These are phyloP conservation scores for Microcaecilia unicolor DNA, from an alignment of 2,797 vertebrate species.

Conservation along the genomic window DNA sequence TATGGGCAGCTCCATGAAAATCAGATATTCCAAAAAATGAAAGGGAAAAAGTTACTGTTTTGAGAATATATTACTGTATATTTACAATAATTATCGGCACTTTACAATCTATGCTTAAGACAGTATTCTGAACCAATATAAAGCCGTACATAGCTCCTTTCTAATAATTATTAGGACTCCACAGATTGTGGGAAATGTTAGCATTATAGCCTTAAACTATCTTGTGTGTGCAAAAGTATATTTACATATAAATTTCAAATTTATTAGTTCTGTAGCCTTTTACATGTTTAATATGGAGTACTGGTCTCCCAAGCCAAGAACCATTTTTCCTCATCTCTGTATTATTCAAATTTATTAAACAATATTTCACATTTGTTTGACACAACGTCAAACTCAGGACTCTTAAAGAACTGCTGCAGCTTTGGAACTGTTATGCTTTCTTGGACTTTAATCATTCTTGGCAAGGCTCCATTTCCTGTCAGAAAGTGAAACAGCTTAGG, in stretches of 20 bases:
- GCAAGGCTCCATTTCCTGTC: constrained; percentile 89
- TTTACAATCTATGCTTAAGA: no score
- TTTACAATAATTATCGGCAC: no score
- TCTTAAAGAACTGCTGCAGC: constrained; percentile 70
- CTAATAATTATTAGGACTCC: no score
- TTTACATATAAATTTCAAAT: constrained; percentile 65
- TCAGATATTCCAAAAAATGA: no score
- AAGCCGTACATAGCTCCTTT: no score
- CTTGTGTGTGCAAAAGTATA: constrained; percentile 50
- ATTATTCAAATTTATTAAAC: constrained; percentile 89
- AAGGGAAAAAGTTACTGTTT: no score
- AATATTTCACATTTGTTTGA: constrained; percentile 86
- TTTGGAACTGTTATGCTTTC: constrained; percentile 81
- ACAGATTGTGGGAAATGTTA: no score
- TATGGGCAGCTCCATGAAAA: no score
- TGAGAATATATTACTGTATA: no score
- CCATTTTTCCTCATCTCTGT: constrained; percentile 58
- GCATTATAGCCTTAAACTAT: constrained; percentile 37
- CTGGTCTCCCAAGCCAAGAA: constrained; percentile 56
- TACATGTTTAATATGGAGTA: constrained; percentile 55
- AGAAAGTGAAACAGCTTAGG: constrained; percentile 97
- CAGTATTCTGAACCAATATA: no score
- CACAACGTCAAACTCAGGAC: constrained; percentile 76
- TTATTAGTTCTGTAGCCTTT: constrained; percentile 54
- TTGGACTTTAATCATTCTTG: constrained; percentile 94